These are phyloP conservation scores for Laspeyria flexula DNA, from an alignment of 2,888 invertebrate species.

Conservation along the genomic window DNA sequence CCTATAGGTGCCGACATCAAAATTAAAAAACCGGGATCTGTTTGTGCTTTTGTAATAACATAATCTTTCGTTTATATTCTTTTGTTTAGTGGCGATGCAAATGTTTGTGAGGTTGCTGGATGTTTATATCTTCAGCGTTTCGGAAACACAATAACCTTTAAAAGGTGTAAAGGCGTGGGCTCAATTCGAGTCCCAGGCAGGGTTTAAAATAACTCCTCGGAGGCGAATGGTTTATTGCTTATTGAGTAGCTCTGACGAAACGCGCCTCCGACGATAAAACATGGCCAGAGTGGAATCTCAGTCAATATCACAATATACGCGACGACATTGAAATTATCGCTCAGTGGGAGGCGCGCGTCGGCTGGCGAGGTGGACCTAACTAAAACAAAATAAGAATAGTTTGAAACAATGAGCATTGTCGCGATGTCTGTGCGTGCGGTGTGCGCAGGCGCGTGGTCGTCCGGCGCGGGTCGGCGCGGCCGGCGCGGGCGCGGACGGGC, in stretches of 20 bases:
- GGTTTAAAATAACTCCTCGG: slow-evolving; percentile 83
- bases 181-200: slow-evolving; percentile 71
- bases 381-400: slow-evolving; percentile 80
- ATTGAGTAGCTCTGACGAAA: slow-evolving; percentile 83
- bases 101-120: slow-evolving; percentile 46
- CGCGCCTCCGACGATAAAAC: slow-evolving; percentile 80
- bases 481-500: slow-evolving; percentile 61
- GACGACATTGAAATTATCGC: slow-evolving; percentile 84
- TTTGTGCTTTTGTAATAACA: neutral
- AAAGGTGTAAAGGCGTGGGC: slow-evolving; percentile 83
- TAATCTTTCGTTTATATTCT: slow-evolving; percentile 2
- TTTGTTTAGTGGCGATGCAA: slow-evolving; percentile 43
- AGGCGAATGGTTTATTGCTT: slow-evolving; percentile 85
- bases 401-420: slow-evolving; percentile 84
- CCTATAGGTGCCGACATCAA: no score
- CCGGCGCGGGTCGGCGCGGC: slow-evolving; percentile 49
- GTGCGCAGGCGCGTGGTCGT: slow-evolving; percentile 46
- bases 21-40: slow-evolving; percentile 2
- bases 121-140: slow-evolving; percentile 70
- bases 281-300: slow-evolving; percentile 79
- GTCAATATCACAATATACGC: slow-evolving; percentile 82
- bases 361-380: slow-evolving; percentile 67
- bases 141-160: slow-evolving; percentile 84
- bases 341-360: slow-evolving; percentile 77
- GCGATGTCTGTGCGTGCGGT: slow-evolving; percentile 62